Evolutionary conservation across 2,888 invertebrate genomes (phyloP).

Genomic region (Automeris io): DNA sequence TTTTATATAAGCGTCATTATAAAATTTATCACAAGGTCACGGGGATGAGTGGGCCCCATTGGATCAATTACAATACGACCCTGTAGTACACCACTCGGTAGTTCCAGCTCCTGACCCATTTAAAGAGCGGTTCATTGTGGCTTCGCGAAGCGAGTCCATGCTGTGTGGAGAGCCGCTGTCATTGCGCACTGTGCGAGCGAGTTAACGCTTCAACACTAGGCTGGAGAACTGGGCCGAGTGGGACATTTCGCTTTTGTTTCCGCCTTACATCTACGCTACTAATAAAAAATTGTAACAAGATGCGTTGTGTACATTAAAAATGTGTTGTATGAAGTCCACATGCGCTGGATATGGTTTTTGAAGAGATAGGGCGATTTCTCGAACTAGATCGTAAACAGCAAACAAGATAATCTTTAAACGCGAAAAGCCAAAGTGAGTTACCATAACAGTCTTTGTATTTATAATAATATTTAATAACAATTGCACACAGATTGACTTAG

Average conservation of each 20-base stretch:
- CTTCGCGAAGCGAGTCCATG: conserved; percentile 28
- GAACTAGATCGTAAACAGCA: too few species aligned
- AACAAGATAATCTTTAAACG: too few species aligned
- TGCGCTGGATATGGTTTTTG: too few species aligned
- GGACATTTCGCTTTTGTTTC: conserved; percentile 8
- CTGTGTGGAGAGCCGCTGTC: conserved; percentile 25
- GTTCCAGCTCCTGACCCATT: conserved; percentile 28
- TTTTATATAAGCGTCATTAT: too few species aligned
- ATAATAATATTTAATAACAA: too few species aligned
- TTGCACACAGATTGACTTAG: too few species aligned
- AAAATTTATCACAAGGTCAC: too few species aligned
- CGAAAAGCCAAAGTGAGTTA: too few species aligned
- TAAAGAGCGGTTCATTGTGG: conserved; percentile 23
- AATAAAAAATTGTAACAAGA: too few species aligned
- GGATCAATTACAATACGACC: background rate
- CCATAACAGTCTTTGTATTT: too few species aligned
- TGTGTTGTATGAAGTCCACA: too few species aligned
- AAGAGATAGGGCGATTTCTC: too few species aligned
- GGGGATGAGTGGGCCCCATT: background rate
- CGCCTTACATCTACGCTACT: conserved; percentile 2
- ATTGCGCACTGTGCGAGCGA: conserved; percentile 7
- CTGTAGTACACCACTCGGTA: conserved; percentile 1
- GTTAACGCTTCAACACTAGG: conserved; percentile 7
- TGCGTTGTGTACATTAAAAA: background rate
- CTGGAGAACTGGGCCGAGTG: conserved; percentile 5